Evolutionary conservation across 1,140 invertebrate genomes (phyloP).

Genomic region (Rhyzopertha dominica): DNA sequence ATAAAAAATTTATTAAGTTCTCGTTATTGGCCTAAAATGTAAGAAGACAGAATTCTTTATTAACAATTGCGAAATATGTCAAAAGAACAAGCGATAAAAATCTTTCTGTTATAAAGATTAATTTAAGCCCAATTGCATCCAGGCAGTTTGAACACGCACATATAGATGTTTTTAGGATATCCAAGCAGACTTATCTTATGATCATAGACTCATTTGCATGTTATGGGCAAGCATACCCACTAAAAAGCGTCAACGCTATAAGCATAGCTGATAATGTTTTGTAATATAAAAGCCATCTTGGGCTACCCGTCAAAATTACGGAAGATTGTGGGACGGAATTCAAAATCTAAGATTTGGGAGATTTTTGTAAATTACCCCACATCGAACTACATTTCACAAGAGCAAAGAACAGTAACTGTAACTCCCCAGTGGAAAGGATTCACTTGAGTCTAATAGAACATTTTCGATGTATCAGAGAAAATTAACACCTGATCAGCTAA

Average conservation of each 20-base stretch:
- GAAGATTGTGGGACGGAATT: constrained; percentile 23
- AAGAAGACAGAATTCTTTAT: no score
- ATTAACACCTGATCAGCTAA: no score
- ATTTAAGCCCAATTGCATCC: no score
- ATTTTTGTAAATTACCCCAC: constrained; percentile 2
- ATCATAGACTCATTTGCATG: constrained; percentile 37
- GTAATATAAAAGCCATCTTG: constrained; percentile 18
- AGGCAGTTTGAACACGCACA: no score
- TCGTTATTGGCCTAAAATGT: no score
- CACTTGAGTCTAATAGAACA: constrained; percentile 18
- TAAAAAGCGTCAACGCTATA: constrained; percentile 18
- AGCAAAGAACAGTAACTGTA: constrained; percentile 22
- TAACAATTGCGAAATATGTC: no score
- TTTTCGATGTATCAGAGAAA: constrained; percentile 15
- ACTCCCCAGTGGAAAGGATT: constrained; percentile 27
- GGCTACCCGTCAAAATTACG: constrained; percentile 22
- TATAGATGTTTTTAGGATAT: no score
- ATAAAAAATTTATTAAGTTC: no score
- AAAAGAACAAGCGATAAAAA: no score
- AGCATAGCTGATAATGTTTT: constrained; percentile 18
- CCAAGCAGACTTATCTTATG: constrained; percentile 26
- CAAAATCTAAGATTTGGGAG: constrained; percentile 16
- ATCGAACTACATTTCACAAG: constrained; percentile 19
- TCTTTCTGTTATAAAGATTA: no score
- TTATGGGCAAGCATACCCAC: constrained; percentile 31